Evolutionary conservation across 2,888 invertebrate genomes (phyloP).

Genomic region (Vannuccia rotundouncinata): DNA sequence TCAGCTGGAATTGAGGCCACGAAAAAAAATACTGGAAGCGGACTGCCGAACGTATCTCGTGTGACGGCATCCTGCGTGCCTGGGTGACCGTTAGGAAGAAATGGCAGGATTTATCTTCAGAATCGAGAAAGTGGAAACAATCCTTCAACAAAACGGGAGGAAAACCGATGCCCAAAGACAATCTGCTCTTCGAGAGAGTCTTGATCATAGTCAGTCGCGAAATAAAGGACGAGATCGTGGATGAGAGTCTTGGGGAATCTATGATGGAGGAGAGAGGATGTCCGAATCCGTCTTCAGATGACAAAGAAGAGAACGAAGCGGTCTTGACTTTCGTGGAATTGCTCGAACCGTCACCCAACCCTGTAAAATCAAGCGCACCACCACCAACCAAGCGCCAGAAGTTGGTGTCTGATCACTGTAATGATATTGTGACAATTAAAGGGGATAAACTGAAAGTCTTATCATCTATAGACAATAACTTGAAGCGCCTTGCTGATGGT

Average conservation of each 20-base stretch:
- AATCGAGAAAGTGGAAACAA: conserved; percentile 29
- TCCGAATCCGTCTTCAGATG: neutral
- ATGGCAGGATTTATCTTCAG: conserved; percentile 17
- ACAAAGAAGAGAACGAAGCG: neutral
- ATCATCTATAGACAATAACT: neutral
- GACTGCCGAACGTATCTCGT: conserved; percentile 14
- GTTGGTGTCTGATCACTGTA: conserved; percentile 1
- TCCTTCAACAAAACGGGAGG: conserved; percentile 28
- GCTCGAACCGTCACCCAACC: neutral
- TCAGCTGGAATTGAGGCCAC: conserved; percentile 24
- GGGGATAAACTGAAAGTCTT: conserved; percentile 13
- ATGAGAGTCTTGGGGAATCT: conserved; percentile 6
- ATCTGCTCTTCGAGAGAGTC: conserved; percentile 22
- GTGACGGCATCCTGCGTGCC: conserved; percentile 1
- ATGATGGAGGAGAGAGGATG: neutral
- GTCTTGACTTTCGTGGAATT: neutral
- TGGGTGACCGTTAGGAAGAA: conserved; percentile 11
- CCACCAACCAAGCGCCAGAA: neutral
- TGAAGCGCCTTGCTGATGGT: conserved; percentile 19
- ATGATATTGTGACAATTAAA: conserved; percentile 1
- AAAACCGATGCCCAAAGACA: conserved; percentile 7
- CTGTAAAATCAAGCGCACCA: conserved; percentile 5
- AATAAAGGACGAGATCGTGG: conserved; percentile 11
- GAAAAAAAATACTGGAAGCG: conserved; percentile 27
- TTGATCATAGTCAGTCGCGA: conserved; percentile 17